These are phyloP conservation scores for Remorina albescens DNA, from an alignment of 2,797 vertebrate species.

Conservation along the genomic window DNA sequence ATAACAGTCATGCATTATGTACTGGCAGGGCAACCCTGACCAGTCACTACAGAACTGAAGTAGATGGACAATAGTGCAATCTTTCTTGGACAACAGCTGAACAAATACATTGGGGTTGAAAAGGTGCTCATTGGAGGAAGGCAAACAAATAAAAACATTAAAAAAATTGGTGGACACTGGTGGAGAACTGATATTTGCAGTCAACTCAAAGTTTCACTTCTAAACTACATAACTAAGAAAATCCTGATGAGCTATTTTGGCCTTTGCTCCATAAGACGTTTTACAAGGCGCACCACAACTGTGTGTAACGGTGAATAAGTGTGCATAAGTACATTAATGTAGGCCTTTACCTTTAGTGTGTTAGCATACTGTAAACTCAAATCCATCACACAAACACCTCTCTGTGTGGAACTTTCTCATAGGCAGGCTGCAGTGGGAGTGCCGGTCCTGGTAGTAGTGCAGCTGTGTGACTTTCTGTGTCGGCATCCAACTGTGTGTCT, in stretches of 20 bases:
- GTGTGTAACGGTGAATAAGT: constrained; percentile 42
- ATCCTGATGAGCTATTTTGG: constrained; percentile 12
- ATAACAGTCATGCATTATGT: constrained; percentile 13
- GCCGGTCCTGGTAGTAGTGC: constrained; percentile 45
- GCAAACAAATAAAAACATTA: constrained; percentile 52
- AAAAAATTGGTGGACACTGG: not conserved
- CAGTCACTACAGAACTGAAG: constrained; percentile 25
- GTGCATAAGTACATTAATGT: constrained; percentile 40
- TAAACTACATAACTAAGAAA: constrained; percentile 1
- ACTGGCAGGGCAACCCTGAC: constrained; percentile 37
- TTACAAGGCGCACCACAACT: constrained; percentile 44
- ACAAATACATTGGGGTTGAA: constrained; percentile 46
- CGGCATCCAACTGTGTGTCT: constrained; percentile 60
- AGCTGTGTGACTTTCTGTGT: constrained; percentile 29
- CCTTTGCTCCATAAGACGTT: constrained; percentile 33
- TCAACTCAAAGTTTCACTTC: constrained; percentile 12
- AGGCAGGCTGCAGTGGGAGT: constrained; percentile 58
- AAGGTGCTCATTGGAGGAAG: constrained; percentile 58
- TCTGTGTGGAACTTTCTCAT: constrained; percentile 62
- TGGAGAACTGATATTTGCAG: constrained; percentile 5
- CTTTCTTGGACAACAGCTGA: constrained; percentile 55
- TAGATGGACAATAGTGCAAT: constrained; percentile 35
- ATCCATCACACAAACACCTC: constrained; percentile 81
- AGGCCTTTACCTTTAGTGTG: constrained; percentile 24
- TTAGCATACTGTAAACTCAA: constrained; percentile 32